Conservation (phyloP, 1,140 invertebrate species). For the Drosophila setifemur region DNA sequence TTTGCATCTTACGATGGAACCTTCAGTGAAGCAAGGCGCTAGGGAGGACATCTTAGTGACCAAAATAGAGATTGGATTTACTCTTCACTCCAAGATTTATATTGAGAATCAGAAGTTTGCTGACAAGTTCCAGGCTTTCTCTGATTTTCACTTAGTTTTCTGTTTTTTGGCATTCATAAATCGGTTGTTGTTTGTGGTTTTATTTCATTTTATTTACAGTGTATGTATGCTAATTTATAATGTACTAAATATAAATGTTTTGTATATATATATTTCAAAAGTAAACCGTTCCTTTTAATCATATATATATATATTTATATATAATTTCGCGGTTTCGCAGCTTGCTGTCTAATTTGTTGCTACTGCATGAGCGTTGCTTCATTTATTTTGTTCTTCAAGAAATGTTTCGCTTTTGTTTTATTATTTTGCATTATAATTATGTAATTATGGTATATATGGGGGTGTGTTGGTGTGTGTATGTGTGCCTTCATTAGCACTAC, state of each 20-base stretch:
- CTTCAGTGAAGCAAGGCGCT: conserved; percentile 15
- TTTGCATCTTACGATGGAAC: conserved; percentile 24
- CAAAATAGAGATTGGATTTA: too few species aligned
- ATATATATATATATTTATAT: conserved; percentile 41
- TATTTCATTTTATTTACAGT: conserved; percentile 81
- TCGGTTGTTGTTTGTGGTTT: conserved; percentile 27
- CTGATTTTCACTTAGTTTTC: neutral
- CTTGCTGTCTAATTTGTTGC: conserved; percentile 51
- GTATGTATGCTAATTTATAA: conserved; percentile 80
- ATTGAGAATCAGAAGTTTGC: too few species aligned
- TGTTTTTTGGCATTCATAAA: neutral
- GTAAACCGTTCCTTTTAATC: conserved; percentile 69
- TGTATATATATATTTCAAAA: conserved; percentile 73
- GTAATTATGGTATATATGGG: conserved; percentile 40
- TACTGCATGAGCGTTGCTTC: conserved; percentile 48
- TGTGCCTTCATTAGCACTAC: conserved; percentile 57
- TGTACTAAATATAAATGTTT: conserved; percentile 77
- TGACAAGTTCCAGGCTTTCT: conserved; percentile 4
- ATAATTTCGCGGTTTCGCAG: conserved; percentile 49
- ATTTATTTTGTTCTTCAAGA: conserved; percentile 53
- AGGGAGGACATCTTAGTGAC: conserved; percentile 5
- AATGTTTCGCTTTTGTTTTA: conserved; percentile 47
- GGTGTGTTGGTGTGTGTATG: conserved; percentile 39
- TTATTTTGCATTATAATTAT: conserved; percentile 52
- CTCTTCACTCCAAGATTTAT: neutral